A percentile compares a stretch with the other conserved stretches of the same genome.
Conservation (phyloP, 1,140 invertebrate genomes). For the Bactericera cockerelli region DNA sequence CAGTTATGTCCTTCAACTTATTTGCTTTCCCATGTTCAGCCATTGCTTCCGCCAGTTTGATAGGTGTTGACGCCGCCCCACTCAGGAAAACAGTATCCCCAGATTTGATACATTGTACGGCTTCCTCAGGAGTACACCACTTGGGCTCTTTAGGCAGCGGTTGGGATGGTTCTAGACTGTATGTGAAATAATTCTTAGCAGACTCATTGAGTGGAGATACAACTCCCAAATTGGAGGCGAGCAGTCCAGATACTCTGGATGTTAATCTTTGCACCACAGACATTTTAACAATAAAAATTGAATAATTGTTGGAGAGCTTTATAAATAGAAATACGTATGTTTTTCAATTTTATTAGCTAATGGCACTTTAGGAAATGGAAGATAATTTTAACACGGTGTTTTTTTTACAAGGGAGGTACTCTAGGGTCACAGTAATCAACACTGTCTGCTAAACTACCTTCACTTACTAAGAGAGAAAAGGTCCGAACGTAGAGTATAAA, state of each 20-base stretch:
- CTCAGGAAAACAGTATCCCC: conserved; percentile 71
- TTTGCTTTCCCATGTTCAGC: conserved; percentile 56
- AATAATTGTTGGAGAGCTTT: too few relatives aligned
- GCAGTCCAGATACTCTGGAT: not conserved
- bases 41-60: conserved; percentile 61
- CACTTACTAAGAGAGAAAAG: too few relatives aligned
- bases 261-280: conserved; percentile 1
- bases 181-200: conserved; percentile 21
- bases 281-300: too few relatives aligned
- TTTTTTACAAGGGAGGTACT: too few relatives aligned
- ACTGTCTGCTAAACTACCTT: too few relatives aligned
- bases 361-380: too few relatives aligned
- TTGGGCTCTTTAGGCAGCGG: conserved; percentile 31
- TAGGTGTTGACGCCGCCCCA: conserved; percentile 83
- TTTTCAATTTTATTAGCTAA: too few relatives aligned
- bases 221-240: not conserved
- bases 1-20: conserved; percentile 52
- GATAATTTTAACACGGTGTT: too few relatives aligned
- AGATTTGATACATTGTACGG: conserved; percentile 31
- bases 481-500: too few relatives aligned
- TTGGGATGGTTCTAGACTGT: conserved; percentile 27
- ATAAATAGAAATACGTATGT: too few relatives aligned
- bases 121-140: conserved; percentile 30
- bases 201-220: not conserved
- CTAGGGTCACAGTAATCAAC: too few relatives aligned